Evolutionary conservation across 2,113 vertebrate genomes (phyloP).

Genomic region (Puffinus mauretanicus): DNA sequence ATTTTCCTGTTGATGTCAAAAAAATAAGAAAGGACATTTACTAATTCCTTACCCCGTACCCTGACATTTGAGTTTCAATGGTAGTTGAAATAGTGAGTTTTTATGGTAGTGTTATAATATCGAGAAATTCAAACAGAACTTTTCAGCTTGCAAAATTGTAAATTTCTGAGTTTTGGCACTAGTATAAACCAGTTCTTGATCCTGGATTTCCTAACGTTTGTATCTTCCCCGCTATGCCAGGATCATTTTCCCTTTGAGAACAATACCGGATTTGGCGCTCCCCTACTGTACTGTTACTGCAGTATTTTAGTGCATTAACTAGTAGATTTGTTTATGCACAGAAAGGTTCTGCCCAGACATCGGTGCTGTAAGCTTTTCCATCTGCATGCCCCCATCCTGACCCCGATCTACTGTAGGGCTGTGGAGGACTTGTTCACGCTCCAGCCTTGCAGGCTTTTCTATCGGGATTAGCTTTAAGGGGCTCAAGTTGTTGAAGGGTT

Average conservation of each 20-base stretch:
- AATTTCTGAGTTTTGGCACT: not conserved
- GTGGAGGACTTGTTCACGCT: not conserved
- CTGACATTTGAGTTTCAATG: not conserved
- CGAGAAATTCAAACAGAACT: not conserved
- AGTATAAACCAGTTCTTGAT: not conserved
- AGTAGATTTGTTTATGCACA: not conserved
- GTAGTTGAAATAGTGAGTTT: not conserved
- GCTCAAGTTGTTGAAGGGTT: conserved; percentile 43
- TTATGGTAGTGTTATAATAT: not conserved
- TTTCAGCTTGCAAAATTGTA: not conserved
- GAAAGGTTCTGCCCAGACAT: not conserved
- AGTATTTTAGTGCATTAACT: not conserved
- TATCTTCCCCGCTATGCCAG: not conserved
- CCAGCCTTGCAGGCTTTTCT: not conserved
- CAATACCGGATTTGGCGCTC: not conserved
- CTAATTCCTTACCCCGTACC: not conserved
- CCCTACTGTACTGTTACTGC: not conserved
- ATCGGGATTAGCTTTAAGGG: not conserved
- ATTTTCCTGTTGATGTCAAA: not conserved
- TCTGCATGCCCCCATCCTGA: conserved; percentile 27
- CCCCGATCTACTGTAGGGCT: not conserved
- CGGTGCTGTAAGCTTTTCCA: conserved; percentile 18
- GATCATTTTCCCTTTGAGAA: conserved; percentile 30
- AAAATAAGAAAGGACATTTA: not conserved
- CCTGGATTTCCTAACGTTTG: conserved; percentile 16